Evolutionary conservation across 2,113 vertebrate genomes (phyloP), one percentile per base, ranked within the genome.

Genomic region (Hydrochoerus hydrochaeris): DNA sequence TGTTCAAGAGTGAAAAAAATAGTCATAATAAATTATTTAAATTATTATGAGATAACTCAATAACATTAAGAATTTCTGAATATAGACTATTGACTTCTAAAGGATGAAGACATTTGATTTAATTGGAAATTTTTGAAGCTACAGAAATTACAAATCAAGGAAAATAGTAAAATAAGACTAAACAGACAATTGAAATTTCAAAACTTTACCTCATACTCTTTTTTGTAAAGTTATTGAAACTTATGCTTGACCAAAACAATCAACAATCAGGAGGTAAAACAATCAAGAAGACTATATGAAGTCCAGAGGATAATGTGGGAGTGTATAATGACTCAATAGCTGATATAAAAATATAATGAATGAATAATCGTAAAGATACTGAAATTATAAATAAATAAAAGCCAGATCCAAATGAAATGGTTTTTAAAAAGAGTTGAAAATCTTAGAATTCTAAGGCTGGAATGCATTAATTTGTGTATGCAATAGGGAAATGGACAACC

Each of bases 361-460:
- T 90, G 17, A 58, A 28, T 41, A 8, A 8, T 0, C 62, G 32
- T 49, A 8, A 63, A 0, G 4, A 77, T 1, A 84, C 9, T 86
- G 11, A 35, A 83, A 90, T 65, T 92, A 13, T 54, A 78, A 77
- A 41, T 60, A 75, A 87, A 78, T 82, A 49, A 41, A 94, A 83
- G 5, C 2, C 20, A 95, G 7, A 0, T 32, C 38, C 4, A 88
- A 2, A 13, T 7, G 1, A 41, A 71, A 67, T 3, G 38, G 2
- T 38, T 46, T 90, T 90, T 75, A 30, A 14, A 88, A 93, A 73
- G 4, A 17, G 0, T 75, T 75, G 24, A 46, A 63, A 77, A 4
- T 16, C 57, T 20, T 41, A 41, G 35, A n/a, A 57, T 8, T 44
- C 0, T 88, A 85, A 93, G 22, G 38, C 49, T n/a, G 80, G 41